Conservation (phyloP, 2,797 vertebrate genomes). For the Sternotherus odoratus region DNA sequence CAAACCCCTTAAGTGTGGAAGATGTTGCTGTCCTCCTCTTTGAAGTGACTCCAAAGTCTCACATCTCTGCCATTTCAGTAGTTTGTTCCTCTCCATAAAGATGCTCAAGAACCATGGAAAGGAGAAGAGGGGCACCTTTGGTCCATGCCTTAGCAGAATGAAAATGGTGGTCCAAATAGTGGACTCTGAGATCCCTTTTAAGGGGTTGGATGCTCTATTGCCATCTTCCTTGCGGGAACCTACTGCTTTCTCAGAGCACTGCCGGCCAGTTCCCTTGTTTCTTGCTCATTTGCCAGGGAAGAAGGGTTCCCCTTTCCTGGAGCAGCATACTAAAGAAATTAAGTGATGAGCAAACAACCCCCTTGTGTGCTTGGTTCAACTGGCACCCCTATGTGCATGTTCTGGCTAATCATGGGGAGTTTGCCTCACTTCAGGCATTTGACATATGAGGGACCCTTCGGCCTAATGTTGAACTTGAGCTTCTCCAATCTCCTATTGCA, state of each 20-base stretch:
- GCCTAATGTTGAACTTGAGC: background rate
- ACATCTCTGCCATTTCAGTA: background rate
- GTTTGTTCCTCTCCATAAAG: background rate
- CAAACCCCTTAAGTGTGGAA: fast-evolving
- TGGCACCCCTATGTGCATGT: background rate
- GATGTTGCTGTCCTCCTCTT: fast-evolving
- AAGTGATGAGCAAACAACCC: background rate
- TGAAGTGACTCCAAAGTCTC: fast-evolving
- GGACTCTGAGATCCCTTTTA: fast-evolving
- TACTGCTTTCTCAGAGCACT: background rate
- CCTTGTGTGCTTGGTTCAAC: background rate
- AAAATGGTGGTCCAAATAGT: fast-evolving
- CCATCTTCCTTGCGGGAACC: fast-evolving
- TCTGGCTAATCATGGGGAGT: background rate
- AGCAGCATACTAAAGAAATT: background rate
- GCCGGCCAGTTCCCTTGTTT: fast-evolving
- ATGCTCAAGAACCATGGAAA: background rate
- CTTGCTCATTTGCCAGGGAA: fast-evolving
- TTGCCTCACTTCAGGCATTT: background rate
- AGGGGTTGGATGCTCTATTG: background rate
- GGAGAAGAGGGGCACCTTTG: fast-evolving
- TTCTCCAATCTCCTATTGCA: background rate
- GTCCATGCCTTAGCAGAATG: fast-evolving
- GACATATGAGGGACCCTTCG: fast-evolving
- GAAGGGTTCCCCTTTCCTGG: fast-evolving